Evolutionary conservation across 2,888 invertebrate species (phyloP).

Genomic region (Brachypalpus laphriformis): DNA sequence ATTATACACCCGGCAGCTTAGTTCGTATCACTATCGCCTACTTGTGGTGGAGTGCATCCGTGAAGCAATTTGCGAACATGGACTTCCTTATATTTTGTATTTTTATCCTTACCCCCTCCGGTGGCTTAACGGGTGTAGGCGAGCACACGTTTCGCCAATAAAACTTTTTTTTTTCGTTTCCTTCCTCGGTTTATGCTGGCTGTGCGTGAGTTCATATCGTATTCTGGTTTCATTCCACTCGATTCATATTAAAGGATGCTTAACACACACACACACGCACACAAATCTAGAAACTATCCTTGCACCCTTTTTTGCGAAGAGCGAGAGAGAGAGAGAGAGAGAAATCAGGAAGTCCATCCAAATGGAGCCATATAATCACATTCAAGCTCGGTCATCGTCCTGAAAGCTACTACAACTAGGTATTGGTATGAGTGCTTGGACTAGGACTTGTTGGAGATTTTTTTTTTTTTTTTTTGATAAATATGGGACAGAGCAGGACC

Average conservation of each 20-base stretch:
- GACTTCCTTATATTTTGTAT: conserved; percentile 52
- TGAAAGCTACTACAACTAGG: neutral
- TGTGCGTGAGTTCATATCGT: conserved; percentile 58
- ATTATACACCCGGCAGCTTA: conserved; percentile 38
- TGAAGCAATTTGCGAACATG: conserved; percentile 64
- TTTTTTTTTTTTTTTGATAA: neutral
- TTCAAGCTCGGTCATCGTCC: conserved; percentile 12
- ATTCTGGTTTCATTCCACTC: conserved; percentile 39
- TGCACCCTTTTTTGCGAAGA: conserved; percentile 1
- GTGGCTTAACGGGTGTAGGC: conserved; percentile 30
- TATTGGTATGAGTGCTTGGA: neutral
- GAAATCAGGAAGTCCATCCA: neutral
- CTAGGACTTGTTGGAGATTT: neutral
- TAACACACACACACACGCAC: neutral
- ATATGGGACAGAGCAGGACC: conserved; percentile 14
- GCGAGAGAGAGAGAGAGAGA: neutral
- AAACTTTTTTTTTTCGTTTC: conserved; percentile 23
- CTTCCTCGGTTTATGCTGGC: conserved; percentile 25
- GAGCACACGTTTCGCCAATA: conserved; percentile 64
- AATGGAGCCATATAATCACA: conserved; percentile 2
- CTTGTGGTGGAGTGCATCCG: too few species aligned
- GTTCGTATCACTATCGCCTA: conserved; percentile 1
- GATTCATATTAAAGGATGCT: conserved; percentile 36
- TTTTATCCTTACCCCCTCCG: neutral
- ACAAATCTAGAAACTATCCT: neutral